Conservation (phyloP, 2,113 vertebrate genomes). For the Dissostichus mawsoni region DNA sequence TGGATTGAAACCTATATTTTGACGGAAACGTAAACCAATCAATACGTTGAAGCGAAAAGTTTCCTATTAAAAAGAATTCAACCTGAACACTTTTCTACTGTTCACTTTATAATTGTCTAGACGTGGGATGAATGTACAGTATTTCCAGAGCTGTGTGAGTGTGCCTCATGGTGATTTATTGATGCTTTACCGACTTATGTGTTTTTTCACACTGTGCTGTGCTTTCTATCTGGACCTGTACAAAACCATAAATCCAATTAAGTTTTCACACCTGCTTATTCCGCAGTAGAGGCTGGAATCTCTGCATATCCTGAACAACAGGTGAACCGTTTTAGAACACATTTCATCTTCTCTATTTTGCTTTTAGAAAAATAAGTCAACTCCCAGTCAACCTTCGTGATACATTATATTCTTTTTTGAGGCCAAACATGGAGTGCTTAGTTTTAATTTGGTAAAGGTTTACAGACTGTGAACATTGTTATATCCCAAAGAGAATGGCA, state of each 20-base stretch:
- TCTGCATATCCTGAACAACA: not conserved
- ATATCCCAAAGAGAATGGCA: too few relatives aligned
- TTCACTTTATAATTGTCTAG: not conserved
- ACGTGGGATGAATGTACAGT: not conserved
- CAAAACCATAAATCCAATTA: not conserved
- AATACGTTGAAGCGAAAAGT: not conserved
- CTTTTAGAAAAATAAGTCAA: not conserved
- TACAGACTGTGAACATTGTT: too few relatives aligned
- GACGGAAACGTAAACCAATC: too few relatives aligned
- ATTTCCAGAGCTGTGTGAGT: not conserved
- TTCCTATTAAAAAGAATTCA: not conserved
- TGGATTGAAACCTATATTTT: too few relatives aligned
- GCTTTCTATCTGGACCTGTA: not conserved
- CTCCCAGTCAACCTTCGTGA: too few relatives aligned
- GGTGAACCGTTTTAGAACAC: not conserved
- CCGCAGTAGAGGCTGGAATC: not conserved
- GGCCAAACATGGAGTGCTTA: not conserved
- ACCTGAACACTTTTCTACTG: not conserved
- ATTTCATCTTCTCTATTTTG: not conserved
- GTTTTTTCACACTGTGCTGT: not conserved
- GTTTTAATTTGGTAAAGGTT: too few relatives aligned
- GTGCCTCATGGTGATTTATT: not conserved
- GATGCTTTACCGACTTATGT: not conserved
- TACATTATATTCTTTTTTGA: not conserved
- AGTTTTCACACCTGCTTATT: constrained; percentile 8